Evolutionary conservation across 1,140 invertebrate genomes (phyloP).

Genomic region (Diprion similis): DNA sequence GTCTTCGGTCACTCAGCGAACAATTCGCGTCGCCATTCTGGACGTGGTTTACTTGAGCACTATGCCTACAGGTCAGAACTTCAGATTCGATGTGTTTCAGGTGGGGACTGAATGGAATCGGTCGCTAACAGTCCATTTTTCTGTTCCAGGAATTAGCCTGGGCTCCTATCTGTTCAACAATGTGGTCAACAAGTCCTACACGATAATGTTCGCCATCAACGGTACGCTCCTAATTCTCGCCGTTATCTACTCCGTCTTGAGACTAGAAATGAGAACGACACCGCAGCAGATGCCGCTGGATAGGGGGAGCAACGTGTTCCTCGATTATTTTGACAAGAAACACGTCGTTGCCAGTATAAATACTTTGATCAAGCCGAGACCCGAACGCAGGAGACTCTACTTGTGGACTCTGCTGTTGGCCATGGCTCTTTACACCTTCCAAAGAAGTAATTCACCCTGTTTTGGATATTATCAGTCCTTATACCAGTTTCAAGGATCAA

Average conservation of each 20-base stretch:
- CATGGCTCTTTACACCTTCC: conserved; percentile 80
- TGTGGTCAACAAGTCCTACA: conserved; percentile 67
- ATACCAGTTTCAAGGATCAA: neutral
- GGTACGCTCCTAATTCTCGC: conserved; percentile 65
- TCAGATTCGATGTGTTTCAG: neutral
- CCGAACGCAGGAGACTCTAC: conserved; percentile 64
- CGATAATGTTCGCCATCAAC: conserved; percentile 76
- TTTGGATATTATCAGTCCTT: neutral
- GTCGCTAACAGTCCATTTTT: conserved; percentile 22
- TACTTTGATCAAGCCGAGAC: conserved; percentile 66
- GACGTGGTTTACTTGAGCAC: conserved; percentile 77
- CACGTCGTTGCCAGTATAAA: conserved; percentile 68
- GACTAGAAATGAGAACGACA: conserved; percentile 72
- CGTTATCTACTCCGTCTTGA: conserved; percentile 68
- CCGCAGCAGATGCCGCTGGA: conserved; percentile 64
- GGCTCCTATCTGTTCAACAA: conserved; percentile 66
- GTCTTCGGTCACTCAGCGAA: conserved; percentile 67
- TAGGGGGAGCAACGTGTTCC: conserved; percentile 66
- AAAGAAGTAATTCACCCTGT: conserved; percentile 64
- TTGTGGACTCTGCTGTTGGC: conserved; percentile 70
- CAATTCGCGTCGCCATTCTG: conserved; percentile 74
- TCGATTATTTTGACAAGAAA: conserved; percentile 74
- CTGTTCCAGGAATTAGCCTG: conserved; percentile 53
- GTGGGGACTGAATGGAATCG: conserved; percentile 10
- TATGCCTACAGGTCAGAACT: conserved; percentile 71